phyloP scores from a whole-genome alignment of 1,140 invertebrate species.

The Luehdorfia chinensis region DNA sequence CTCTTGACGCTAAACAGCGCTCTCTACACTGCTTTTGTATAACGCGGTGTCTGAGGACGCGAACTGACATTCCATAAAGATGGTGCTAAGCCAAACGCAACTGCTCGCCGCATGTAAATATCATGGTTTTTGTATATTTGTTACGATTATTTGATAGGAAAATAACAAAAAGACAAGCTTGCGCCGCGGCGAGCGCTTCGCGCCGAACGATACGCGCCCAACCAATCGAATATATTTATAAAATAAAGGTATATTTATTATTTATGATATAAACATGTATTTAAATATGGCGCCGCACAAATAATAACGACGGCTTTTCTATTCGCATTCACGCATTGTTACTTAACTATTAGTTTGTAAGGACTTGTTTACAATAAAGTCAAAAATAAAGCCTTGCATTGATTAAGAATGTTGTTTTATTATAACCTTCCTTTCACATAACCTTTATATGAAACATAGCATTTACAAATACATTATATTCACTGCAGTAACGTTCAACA shows the following conservation, averaged over 20 bases:
- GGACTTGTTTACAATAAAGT: constrained; percentile 60
- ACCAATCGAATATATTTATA: constrained; percentile 9
- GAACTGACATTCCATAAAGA: constrained; percentile 29
- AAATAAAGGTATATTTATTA: constrained; percentile 40
- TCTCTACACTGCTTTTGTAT: constrained; percentile 35
- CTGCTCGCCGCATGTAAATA: constrained; percentile 42
- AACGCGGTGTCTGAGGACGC: constrained; percentile 38
- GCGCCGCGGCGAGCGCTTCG: constrained; percentile 26
- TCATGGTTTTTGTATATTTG: constrained; percentile 64
- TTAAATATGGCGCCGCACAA: constrained; percentile 53
- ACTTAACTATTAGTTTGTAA: constrained; percentile 68
- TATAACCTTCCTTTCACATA: constrained; percentile 23
- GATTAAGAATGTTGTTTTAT: constrained; percentile 48
- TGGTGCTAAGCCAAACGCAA: constrained; percentile 32
- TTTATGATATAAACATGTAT: constrained; percentile 46
- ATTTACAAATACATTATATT: neutral
- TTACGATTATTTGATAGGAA: constrained; percentile 28
- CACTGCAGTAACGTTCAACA: too few relatives aligned
- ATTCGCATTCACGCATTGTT: constrained; percentile 63
- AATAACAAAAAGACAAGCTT: constrained; percentile 25
- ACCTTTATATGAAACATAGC: neutral
- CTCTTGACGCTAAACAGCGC: constrained; percentile 6
- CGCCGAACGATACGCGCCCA: constrained; percentile 22
- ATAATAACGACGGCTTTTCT: constrained; percentile 43
- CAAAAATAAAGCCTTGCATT: constrained; percentile 70